Evolutionary conservation across 2,888 invertebrate genomes (phyloP).

Genomic region (Chesias legatella): DNA sequence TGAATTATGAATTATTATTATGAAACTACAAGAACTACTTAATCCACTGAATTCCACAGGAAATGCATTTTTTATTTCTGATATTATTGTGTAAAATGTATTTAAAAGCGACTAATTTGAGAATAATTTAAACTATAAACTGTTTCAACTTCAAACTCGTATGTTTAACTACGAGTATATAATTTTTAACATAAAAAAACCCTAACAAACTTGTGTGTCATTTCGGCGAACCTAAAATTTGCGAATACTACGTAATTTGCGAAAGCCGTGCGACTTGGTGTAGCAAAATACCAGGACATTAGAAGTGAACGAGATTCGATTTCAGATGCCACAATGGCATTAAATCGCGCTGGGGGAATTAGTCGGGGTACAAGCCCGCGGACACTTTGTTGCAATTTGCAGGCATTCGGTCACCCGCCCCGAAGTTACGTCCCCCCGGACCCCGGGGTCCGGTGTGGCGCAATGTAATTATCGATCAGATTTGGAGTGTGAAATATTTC

Average conservation of each 20-base stretch:
- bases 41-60: too few species aligned
- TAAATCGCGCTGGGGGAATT: slow-evolving; percentile 55
- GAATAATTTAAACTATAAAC: too few species aligned
- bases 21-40: too few species aligned
- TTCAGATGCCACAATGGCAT: slow-evolving; percentile 46
- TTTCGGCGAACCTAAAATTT: slow-evolving; percentile 9
- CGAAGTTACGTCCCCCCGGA: slow-evolving; percentile 22
- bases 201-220: slow-evolving; percentile 16
- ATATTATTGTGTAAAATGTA: too few species aligned
- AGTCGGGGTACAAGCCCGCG: slow-evolving; percentile 42
- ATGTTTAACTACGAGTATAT: too few species aligned
- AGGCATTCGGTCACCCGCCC: slow-evolving; percentile 43
- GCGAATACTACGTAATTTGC: slow-evolving; percentile 19
- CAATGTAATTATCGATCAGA: slow-evolving; percentile 14
- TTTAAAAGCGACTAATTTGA: too few species aligned
- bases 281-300: slow-evolving; percentile 33
- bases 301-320: slow-evolving; percentile 36
- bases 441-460: too few species aligned
- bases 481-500: slow-evolving; percentile 7
- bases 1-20: too few species aligned
- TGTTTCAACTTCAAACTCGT: too few species aligned
- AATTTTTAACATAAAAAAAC: too few species aligned
- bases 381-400: slow-evolving; percentile 63
- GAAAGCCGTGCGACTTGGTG: slow-evolving; percentile 18
- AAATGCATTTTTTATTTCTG: too few species aligned